Evolutionary conservation across 2,888 invertebrate species (phyloP), one percentile per base, ranked within the genome.

Genomic region (Sisyra nigra): DNA sequence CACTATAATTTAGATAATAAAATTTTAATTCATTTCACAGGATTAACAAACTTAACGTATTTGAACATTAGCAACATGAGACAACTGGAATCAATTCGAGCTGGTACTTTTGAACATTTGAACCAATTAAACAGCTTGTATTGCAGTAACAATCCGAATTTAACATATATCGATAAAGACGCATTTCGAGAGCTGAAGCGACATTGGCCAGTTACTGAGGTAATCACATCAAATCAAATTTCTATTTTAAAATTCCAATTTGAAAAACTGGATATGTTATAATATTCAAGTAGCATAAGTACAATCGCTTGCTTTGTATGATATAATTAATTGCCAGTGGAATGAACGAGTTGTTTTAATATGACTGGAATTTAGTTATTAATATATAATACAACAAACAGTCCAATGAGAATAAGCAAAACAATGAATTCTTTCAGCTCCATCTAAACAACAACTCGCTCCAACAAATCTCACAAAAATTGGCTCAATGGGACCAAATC

Each of bases 371-470:
- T n/a, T n/a, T n/a, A n/a, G n/a, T n/a, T n/a, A n/a, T n/a, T n/a
- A n/a, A n/a, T n/a, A n/a, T n/a, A n/a, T n/a, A n/a, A n/a, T n/a
- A n/a, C n/a, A n/a, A n/a, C n/a, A 3, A 24, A 24, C 24, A 24
- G 24, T 24, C 24, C 24, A 3, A 24, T 24, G n/a, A n/a, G n/a
- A n/a, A n/a, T n/a, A 24, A 24, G 7, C 24, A 24, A 24, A 24
- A 24, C 24, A 3, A 24, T n/a, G n/a, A n/a, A 3, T 24, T 24
- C 24, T 24, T 24, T 39, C 50, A 79, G 75, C 58, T 80, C 32
- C 74, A 79, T 51, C 55, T 80, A 37, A 74, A 76, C 49, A 66
- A 75, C 51, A 76, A 76, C 55, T 66, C 69, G 15, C 55, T 80
- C 34, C 69, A 62, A 51, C 68, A 69, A 43, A 56, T 76, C 29